Conservation (phyloP, 2,888 invertebrate genomes). For the Crocallis elinguaria region DNA sequence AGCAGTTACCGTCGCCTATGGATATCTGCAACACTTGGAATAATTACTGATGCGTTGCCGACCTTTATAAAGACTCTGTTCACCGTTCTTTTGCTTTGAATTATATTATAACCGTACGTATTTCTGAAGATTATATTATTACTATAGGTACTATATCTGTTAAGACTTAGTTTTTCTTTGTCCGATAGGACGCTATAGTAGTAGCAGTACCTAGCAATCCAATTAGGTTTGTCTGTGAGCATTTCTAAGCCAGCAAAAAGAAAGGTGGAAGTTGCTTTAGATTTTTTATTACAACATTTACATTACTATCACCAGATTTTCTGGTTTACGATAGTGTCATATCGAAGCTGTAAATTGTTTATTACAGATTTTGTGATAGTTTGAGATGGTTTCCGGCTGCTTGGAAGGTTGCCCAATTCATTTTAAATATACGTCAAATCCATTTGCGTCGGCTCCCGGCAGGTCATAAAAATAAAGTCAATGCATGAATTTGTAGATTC, state of each 20-base stretch:
- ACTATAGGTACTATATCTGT: not conserved
- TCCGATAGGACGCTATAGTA: no score
- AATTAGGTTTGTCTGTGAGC: constrained; percentile 34
- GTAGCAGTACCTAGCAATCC: no score
- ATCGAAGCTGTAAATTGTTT: constrained; percentile 8
- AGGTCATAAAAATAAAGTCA: constrained; percentile 55
- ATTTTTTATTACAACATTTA: not conserved
- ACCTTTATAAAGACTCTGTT: no score
- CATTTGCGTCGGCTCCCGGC: constrained; percentile 60
- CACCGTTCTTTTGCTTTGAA: no score
- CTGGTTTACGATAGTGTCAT: not conserved
- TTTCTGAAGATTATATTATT: not conserved
- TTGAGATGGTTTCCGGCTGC: constrained; percentile 49
- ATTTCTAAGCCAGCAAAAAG: constrained; percentile 35
- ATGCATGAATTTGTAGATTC: constrained; percentile 22
- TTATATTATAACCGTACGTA: not conserved
- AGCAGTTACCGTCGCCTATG: no score
- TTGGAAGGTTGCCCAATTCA: constrained; percentile 69
- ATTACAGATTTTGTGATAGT: constrained; percentile 44
- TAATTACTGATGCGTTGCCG: no score
- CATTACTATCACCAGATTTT: not conserved
- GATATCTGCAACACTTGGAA: no score
- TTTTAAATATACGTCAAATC: constrained; percentile 68
- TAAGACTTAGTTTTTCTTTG: no score
- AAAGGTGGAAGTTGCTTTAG: constrained; percentile 32